Evolutionary conservation across 2,888 invertebrate species (phyloP), one percentile per base, ranked within the genome.

Genomic region (Hermaeophaga mercurialis): DNA sequence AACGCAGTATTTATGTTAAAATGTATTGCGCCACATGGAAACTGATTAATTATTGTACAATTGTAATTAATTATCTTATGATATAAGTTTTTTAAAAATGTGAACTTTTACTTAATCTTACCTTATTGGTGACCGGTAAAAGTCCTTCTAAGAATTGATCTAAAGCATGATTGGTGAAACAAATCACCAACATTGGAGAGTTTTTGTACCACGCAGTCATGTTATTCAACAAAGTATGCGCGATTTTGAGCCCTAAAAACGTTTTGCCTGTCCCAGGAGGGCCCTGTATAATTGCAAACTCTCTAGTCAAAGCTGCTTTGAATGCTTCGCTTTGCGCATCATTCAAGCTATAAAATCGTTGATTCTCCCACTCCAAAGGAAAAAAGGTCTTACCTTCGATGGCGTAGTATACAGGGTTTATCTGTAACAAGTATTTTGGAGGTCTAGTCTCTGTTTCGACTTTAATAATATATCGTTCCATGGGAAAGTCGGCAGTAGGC

Each of bases 231-330:
- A 94, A 70, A 0, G 84, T 82, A 50, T 85, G 79, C 0, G 88
- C 85, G 14, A 94, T 84, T 81, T 89, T 87, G 22, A 90, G 78
- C 0, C 92, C 92, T 58, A 93, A 75, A 73, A 82, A 89, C 0
- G 93, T 92, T 80, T 93, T 94, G 0, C 93, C 94, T 0, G 93
- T 93, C 1, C 94, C 94, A 0, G 94, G 93, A 0, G 93, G 93
- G 0, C 94, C 94, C 80, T 93, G 93, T 58, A 93, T 89, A 0
- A 92, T 81, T 0, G 85, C 84, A 62, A 93, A 85, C 75, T 91
- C 87, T 68, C 83, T 80, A 0, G 84, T 86, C 1, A 94, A 69
- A 0, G 90, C 89, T 24, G 84, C 80, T 64, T 82, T 80, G 66
- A 85, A 85, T 0, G 93, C 92, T 28, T 75, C 71, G 57, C 81